Base-by-base conservation (phyloP, 2,797 vertebrate genomes). In the Poliocrania exsul region DNA sequence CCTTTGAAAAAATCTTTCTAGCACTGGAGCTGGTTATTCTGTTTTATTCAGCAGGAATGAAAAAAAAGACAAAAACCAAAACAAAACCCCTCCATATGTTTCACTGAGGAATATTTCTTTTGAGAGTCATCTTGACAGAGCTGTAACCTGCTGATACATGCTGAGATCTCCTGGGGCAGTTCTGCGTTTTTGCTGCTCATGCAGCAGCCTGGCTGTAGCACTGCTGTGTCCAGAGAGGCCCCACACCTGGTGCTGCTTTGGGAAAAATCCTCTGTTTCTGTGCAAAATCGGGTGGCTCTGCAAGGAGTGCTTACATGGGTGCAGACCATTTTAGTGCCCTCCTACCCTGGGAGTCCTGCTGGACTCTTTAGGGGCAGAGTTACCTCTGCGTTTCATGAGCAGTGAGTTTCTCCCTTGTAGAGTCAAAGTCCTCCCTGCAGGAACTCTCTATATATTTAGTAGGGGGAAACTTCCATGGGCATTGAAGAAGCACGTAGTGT, bases 11-110 rank as follows among this genome's bases (percentile, higher is more conserved):
- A 73, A 20, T 0, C 12, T 54, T 92, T 65, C 23, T 65, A 33
- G 21, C 62, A 46, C 9, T 25, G 6, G 23, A 65, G 21, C 23
- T 25, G 8, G 62, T 25, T 65, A 65, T 25, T 65, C 19, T 46
- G 31, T 44, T 65, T 65, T 12, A 18, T 46, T 46, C 42, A 33
- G 11, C 23, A 10, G 46, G 14, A 82, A 70, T 17, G 1, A 7
- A 14, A 40, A 4, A 25, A 50, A 26, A 5, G 4, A 1, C 3
- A 31, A 50, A 58, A 79, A 3, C 0, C 4, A 4, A 40, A 44
- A 15, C 26, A 33, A 53, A 17, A 6, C 7, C 31, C 12, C 10
- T 77, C 25, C 0, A 0, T 67, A 9, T 50, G 16, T 90, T 70
- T 93, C 58, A 47, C 19, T 60, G 38, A 65, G 26, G 6, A 25